Percentiles rank a stretch among this genome's conserved stretches.
phyloP scores from a whole-genome alignment of 1,140 invertebrate species.

The Helicoverpa zea region DNA sequence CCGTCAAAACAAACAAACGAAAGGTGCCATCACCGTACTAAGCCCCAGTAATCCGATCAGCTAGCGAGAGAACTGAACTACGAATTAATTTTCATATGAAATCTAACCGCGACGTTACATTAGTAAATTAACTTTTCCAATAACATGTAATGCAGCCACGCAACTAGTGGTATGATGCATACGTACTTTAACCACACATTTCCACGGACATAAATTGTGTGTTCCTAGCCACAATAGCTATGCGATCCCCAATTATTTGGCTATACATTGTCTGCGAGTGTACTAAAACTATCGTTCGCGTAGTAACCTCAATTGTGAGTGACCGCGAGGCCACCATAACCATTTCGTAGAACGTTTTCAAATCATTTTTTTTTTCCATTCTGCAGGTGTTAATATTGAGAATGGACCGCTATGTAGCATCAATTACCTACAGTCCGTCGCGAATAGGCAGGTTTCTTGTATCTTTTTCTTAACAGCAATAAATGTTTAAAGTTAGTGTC shows the following conservation, averaged over 20 bases:
- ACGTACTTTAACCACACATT: too few relatives aligned
- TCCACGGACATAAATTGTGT: too few relatives aligned
- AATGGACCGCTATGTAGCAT: conserved; percentile 47
- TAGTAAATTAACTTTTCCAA: too few relatives aligned
- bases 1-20: too few relatives aligned
- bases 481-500: background rate
- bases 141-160: too few relatives aligned
- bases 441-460: conserved; percentile 28
- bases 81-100: too few relatives aligned
- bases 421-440: conserved; percentile 41
- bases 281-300: conserved; percentile 25
- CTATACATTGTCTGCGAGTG: background rate
- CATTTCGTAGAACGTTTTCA: conserved; percentile 32
- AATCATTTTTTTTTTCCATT: conserved; percentile 40
- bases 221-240: too few relatives aligned
- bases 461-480: background rate
- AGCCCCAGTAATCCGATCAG: too few relatives aligned
- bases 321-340: conserved; percentile 30
- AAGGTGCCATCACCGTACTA: too few relatives aligned
- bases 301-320: conserved; percentile 31
- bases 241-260: background rate
- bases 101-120: too few relatives aligned
- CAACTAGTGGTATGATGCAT: too few relatives aligned
- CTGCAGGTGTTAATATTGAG: conserved; percentile 43
- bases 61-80: too few relatives aligned